Evolutionary conservation across 2,888 invertebrate species (phyloP).

Genomic region (Cantharis rustica): DNA sequence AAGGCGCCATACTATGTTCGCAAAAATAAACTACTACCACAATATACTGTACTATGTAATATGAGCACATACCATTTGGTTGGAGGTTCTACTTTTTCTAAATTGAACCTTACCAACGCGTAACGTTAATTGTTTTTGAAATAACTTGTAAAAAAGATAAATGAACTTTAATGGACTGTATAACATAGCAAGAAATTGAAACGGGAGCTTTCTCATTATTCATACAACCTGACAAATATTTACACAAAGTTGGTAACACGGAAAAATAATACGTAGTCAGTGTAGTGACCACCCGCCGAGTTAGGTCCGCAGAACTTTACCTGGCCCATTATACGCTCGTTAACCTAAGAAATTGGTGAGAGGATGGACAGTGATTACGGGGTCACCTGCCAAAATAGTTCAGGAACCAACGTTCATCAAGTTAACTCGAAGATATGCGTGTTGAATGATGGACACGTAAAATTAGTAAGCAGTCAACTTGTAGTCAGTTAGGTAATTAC

Average conservation of each 20-base stretch:
- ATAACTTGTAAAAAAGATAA: slow-evolving; percentile 9
- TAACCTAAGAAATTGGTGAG: slow-evolving; percentile 44
- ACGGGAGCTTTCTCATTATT: slow-evolving; percentile 49
- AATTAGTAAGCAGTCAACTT: slow-evolving; percentile 15
- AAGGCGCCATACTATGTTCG: neutral
- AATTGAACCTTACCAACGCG: neutral
- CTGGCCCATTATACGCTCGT: slow-evolving; percentile 44
- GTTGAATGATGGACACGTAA: slow-evolving; percentile 34
- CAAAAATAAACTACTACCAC: neutral
- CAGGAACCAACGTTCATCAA: slow-evolving; percentile 33
- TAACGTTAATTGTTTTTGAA: slow-evolving; percentile 12
- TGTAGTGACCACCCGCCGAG: slow-evolving; percentile 42
- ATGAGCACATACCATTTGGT: neutral
- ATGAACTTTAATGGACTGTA: slow-evolving; percentile 4
- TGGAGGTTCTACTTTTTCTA: neutral
- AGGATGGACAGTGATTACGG: slow-evolving; percentile 39
- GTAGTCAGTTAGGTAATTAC: slow-evolving; percentile 17
- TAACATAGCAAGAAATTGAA: slow-evolving; percentile 40
- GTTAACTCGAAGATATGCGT: slow-evolving; percentile 32
- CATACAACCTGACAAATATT: slow-evolving; percentile 48
- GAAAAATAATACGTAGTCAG: slow-evolving; percentile 35
- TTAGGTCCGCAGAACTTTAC: slow-evolving; percentile 39
- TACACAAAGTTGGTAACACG: slow-evolving; percentile 45
- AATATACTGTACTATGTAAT: neutral
- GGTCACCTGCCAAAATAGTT: slow-evolving; percentile 43